phyloP scores from a whole-genome alignment of 1,140 invertebrate species.

The Coboldia fuscipes region DNA sequence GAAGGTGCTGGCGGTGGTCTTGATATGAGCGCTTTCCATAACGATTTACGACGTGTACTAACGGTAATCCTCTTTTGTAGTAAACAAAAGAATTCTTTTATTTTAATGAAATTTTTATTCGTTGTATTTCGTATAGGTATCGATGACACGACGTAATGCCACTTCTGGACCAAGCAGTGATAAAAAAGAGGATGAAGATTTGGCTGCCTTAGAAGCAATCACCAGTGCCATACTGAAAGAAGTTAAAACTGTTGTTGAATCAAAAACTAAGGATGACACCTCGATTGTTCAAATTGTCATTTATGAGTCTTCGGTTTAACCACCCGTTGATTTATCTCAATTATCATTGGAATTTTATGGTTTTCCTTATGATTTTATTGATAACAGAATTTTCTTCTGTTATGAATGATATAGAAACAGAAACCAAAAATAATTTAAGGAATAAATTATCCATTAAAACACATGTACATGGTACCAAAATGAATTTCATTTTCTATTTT shows the following conservation, averaged over 20 bases:
- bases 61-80: slow-evolving; percentile 24
- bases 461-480: too few relatives aligned
- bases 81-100: neutral
- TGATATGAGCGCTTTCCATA: slow-evolving; percentile 43
- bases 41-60: slow-evolving; percentile 37
- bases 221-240: slow-evolving; percentile 40
- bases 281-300: slow-evolving; percentile 63
- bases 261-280: slow-evolving; percentile 20
- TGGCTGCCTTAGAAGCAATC: slow-evolving; percentile 48
- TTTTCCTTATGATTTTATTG: too few relatives aligned
- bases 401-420: too few relatives aligned
- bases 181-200: slow-evolving; percentile 21
- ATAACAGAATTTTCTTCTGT: too few relatives aligned
- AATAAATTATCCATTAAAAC: too few relatives aligned
- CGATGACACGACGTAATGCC: slow-evolving; percentile 26
- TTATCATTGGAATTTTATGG: too few relatives aligned
- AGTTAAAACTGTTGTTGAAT: slow-evolving; percentile 20
- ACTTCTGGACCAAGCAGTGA: slow-evolving; percentile 9
- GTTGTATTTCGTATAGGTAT: slow-evolving; percentile 14
- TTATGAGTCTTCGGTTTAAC: slow-evolving; percentile 59
- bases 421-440: too few relatives aligned
- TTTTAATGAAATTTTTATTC: neutral
- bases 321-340: too few relatives aligned
- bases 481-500: too few relatives aligned
- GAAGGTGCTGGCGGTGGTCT: slow-evolving; percentile 39